Percentiles rank a stretch among this genome's conserved stretches.
phyloP scores from a whole-genome alignment of 1,140 invertebrate genomes.

The Achatina immaculata region DNA sequence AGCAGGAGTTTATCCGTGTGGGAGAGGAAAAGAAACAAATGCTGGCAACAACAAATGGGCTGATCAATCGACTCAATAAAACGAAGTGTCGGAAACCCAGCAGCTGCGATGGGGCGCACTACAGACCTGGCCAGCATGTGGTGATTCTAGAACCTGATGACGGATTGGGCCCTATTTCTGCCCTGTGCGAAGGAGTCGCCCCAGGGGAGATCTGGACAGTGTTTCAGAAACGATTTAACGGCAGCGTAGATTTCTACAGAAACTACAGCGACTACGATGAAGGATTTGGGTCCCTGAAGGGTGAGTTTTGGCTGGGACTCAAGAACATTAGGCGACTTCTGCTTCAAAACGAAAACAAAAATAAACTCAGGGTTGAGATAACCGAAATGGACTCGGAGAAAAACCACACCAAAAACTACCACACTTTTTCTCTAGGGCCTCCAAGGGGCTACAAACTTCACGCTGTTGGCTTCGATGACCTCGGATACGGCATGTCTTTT shows the following conservation, averaged over 20 bases:
- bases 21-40: neutral
- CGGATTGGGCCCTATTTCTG: neutral
- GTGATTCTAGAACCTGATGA: neutral
- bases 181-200: neutral
- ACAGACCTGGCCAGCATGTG: neutral
- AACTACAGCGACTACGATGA: slow-evolving; percentile 34
- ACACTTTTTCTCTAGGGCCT: neutral
- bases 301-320: slow-evolving; percentile 58
- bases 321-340: slow-evolving; percentile 27
- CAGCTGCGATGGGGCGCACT: neutral
- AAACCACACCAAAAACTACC: slow-evolving; percentile 18
- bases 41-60: neutral
- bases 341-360: neutral
- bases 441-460: neutral
- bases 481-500: slow-evolving; percentile 9
- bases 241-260: slow-evolving; percentile 38
- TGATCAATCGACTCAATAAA: neutral
- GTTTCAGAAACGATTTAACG: slow-evolving; percentile 76
- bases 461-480: slow-evolving; percentile 6
- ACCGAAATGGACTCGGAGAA: neutral
- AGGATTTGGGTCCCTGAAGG: slow-evolving; percentile 37
- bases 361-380: slow-evolving; percentile 10
- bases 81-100: neutral
- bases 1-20: neutral
- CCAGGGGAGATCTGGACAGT: slow-evolving; percentile 65